phyloP scores from a whole-genome alignment of 1,140 invertebrate genomes.

The Tribolium madens region DNA sequence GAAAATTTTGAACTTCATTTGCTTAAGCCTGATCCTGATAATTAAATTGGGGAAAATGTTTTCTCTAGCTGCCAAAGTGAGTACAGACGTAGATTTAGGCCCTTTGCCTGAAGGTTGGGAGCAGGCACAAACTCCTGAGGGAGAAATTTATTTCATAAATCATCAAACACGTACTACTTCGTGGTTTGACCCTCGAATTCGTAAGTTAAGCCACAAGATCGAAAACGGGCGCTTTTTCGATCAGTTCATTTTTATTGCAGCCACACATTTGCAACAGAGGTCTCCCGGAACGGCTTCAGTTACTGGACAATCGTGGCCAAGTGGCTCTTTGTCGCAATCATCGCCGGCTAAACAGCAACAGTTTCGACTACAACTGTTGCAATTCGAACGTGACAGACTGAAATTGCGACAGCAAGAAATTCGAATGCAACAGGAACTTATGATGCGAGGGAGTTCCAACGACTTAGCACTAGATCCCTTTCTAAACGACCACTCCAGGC shows the following conservation, averaged over 20 bases:
- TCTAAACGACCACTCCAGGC: conserved; percentile 87
- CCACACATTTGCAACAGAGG: conserved; percentile 60
- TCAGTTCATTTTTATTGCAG: conserved; percentile 50
- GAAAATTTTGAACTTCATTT: neutral
- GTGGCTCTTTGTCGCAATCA: conserved; percentile 63
- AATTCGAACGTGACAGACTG: conserved; percentile 87
- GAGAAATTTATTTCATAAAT: conserved; percentile 98
- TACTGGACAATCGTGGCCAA: conserved; percentile 68
- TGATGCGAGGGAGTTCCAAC: conserved; percentile 75
- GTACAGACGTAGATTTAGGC: conserved; percentile 71
- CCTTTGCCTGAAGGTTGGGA: conserved; percentile 96
- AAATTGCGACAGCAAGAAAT: conserved; percentile 92
- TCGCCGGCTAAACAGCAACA: conserved; percentile 82
- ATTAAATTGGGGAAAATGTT: conserved; percentile 42
- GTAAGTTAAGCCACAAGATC: conserved; percentile 55
- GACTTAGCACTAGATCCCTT: conserved; percentile 82
- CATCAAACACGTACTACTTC: conserved; percentile 94
- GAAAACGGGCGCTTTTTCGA: neutral
- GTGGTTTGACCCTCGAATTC: conserved; percentile 96
- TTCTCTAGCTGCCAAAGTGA: conserved; percentile 61
- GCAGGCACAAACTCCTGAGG: conserved; percentile 91
- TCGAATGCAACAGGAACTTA: conserved; percentile 81
- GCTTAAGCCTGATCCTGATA: conserved; percentile 8
- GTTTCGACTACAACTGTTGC: conserved; percentile 82
- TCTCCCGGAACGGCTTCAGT: conserved; percentile 51